A percentile compares a stretch with the other conserved stretches of the same genome.
phyloP scores from a whole-genome alignment of 1,140 invertebrate species.

The Leptinotarsa texana region DNA sequence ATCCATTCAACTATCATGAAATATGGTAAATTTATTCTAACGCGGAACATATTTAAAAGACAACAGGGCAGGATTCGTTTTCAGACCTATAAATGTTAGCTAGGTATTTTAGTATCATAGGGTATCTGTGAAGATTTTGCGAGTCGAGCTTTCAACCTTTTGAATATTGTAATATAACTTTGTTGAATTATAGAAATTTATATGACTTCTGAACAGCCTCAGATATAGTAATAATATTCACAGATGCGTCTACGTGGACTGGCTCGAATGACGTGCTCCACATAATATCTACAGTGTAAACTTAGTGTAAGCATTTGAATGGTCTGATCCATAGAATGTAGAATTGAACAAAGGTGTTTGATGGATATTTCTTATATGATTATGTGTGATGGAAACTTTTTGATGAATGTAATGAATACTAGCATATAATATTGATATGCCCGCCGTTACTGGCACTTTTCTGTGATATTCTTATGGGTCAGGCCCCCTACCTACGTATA shows the following conservation, averaged over 20 bases:
- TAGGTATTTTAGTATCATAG: conserved; percentile 23
- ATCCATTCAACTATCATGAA: conserved; percentile 20
- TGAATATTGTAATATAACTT: conserved; percentile 43
- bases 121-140: conserved; percentile 44
- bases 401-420: conserved; percentile 29
- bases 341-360: conserved; percentile 40
- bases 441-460: conserved; percentile 44
- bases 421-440: conserved; percentile 43
- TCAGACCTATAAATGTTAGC: conserved; percentile 27
- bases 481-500: conserved; percentile 40
- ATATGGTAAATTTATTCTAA: conserved; percentile 3
- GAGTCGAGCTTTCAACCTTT: conserved; percentile 32
- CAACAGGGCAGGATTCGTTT: conserved; percentile 16
- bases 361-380: conserved; percentile 14
- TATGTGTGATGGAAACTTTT: conserved; percentile 16
- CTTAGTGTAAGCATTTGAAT: conserved; percentile 37
- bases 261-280: not conserved
- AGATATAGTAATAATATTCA: conserved; percentile 36
- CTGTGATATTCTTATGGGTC: conserved; percentile 52
- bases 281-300: conserved; percentile 33
- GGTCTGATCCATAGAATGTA: conserved; percentile 52
- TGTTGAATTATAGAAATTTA: conserved; percentile 26
- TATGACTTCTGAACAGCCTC: not conserved
- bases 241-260: conserved; percentile 30
- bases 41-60: conserved; percentile 1